These are phyloP conservation scores for Pandemis cinnamomeana DNA, from an alignment of 2,888 invertebrate genomes.

Conservation along the genomic window DNA sequence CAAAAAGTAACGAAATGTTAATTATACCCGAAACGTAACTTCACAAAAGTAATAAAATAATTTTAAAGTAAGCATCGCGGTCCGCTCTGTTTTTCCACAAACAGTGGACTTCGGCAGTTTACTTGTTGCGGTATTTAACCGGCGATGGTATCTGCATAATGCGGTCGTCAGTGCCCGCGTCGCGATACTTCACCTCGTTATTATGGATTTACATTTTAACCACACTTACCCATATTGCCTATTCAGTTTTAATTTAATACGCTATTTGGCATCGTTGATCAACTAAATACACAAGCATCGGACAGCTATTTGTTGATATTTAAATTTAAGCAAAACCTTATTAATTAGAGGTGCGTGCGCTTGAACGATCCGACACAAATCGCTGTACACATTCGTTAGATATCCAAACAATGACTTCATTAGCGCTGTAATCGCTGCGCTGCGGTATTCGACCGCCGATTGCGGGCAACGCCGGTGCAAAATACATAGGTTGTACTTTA, in stretches of 20 bases:
- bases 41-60: conserved; percentile 31
- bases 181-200: conserved; percentile 70
- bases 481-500: conserved; percentile 28
- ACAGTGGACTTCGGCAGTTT: conserved; percentile 65
- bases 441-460: conserved; percentile 62
- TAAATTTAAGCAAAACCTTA: conserved; percentile 16
- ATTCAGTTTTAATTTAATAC: conserved; percentile 64
- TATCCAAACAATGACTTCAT: conserved; percentile 81
- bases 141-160: conserved; percentile 78
- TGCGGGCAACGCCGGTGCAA: conserved; percentile 46
- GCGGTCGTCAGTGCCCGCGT: conserved; percentile 71
- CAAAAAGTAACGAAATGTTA: conserved; percentile 1
- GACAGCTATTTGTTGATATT: conserved; percentile 5
- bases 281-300: conserved; percentile 20
- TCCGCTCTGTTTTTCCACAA: conserved; percentile 41
- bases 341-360: conserved; percentile 55
- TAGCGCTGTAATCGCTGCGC: conserved; percentile 77
- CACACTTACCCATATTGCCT: conserved; percentile 62
- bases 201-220: conserved; percentile 76
- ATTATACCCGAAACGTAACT: conserved; percentile 28
- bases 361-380: conserved; percentile 53
- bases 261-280: conserved; percentile 48
- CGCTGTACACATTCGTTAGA: conserved; percentile 75
- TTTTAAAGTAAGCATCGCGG: conserved; percentile 31
- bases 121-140: conserved; percentile 82